phyloP scores from a whole-genome alignment of 2,888 invertebrate species.

The Dicyrtomina minuta region DNA sequence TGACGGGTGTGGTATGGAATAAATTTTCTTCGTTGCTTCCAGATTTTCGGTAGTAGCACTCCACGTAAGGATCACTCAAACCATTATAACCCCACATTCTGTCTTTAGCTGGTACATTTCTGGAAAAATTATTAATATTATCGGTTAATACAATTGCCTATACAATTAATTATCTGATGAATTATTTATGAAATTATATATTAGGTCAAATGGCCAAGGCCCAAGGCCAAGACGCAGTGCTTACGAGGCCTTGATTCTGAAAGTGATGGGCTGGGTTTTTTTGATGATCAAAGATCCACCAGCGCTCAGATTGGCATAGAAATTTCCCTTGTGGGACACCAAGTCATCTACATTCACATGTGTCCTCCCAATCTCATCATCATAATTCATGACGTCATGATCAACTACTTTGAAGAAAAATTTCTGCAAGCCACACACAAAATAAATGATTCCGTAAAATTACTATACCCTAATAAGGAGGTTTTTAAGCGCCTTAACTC shows the following conservation, averaged over 20 bases:
- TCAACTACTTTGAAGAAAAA: slow-evolving; percentile 9
- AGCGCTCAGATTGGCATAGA: neutral
- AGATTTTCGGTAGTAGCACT: neutral
- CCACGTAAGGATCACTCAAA: slow-evolving; percentile 13
- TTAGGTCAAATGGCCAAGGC: too few relatives aligned
- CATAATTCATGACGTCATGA: neutral
- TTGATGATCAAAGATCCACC: slow-evolving; percentile 2
- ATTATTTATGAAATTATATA: neutral
- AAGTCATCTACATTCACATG: neutral
- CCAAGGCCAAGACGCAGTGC: too few relatives aligned
- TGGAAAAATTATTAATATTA: neutral
- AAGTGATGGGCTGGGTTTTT: neutral
- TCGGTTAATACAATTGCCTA: neutral
- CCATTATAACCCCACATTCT: neutral
- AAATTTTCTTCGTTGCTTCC: neutral
- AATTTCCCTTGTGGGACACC: neutral
- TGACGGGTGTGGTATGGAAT: neutral
- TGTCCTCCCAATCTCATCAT: neutral
- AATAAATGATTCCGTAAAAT: neutral
- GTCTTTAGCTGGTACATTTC: slow-evolving; percentile 8
- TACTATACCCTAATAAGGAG: neutral
- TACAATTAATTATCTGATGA: neutral
- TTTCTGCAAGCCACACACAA: neutral
- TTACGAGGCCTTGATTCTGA: slow-evolving; percentile 13
- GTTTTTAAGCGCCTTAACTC: neutral